Conservation (phyloP, 2,888 invertebrate genomes). For the Scrobipalpa costella region DNA sequence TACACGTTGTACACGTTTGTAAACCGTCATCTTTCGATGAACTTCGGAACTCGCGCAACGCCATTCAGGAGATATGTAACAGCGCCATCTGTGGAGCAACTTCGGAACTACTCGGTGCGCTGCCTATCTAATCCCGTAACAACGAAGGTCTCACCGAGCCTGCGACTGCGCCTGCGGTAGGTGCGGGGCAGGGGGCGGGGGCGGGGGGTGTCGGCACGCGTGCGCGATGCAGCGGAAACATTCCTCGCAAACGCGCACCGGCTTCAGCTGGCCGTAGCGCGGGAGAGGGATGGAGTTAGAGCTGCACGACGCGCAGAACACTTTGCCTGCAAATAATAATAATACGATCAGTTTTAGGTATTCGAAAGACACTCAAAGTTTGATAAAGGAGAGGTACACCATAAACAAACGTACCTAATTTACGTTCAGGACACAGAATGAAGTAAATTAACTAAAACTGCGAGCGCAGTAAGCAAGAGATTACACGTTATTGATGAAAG, state of each 20-base stretch:
- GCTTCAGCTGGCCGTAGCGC: slow-evolving; percentile 94
- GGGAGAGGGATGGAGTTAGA: slow-evolving; percentile 95
- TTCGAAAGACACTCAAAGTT: not conserved
- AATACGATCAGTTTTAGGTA: not conserved
- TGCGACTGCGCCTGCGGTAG: slow-evolving; percentile 20
- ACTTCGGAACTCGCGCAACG: not conserved
- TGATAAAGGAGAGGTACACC: not conserved
- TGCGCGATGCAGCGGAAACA: slow-evolving; percentile 82
- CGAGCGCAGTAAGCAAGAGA: too few species aligned
- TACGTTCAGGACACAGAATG: too few species aligned
- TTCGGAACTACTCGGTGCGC: not conserved
- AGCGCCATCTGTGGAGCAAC: not conserved
- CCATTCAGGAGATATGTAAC: not conserved
- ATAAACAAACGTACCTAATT: too few species aligned
- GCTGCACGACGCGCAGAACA: slow-evolving; percentile 97
- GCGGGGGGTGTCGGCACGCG: slow-evolving; percentile 46
- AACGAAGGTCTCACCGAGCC: slow-evolving; percentile 48
- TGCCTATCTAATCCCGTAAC: not conserved
- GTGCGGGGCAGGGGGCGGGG: slow-evolving; percentile 32
- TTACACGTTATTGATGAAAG: too few species aligned
- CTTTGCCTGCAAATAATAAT: slow-evolving; percentile 79
- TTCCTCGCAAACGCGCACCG: slow-evolving; percentile 96
- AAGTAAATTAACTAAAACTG: too few species aligned
- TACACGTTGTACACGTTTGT: not conserved
- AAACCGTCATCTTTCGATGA: not conserved